Base-by-base conservation (phyloP, 2,888 invertebrate species). In the Rhodophaea formosa region DNA sequence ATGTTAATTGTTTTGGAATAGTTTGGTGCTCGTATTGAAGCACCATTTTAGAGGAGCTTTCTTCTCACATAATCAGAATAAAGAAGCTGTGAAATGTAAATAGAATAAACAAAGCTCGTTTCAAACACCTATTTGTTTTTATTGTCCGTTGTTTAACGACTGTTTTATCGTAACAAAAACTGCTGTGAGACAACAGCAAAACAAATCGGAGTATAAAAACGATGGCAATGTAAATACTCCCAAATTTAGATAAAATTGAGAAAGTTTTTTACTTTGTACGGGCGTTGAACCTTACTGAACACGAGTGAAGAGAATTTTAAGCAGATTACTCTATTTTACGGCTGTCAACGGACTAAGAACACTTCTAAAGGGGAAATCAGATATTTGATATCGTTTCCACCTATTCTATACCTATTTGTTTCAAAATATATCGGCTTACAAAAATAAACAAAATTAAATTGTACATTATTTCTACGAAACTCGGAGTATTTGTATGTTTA, bases 211-310 rank as follows among this genome's bases (percentile, higher is more conserved):
- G 23, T 2, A 30, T 44, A 54, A 54, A 54, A 35, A 54, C 15
- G 14, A 14, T 7, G 30, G 32, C 15, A 49, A 32, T 14, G 29
- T 42, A 58, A 53, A 53, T 16, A 44, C n/a, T 43, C 49, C 29
- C 39, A 10, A 7, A 12, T 15, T 57, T 54, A 44, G 46, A 53
- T 56, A n/a, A 56, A 45, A 52, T 30, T 29, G 23, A 53, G 2
- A n/a, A 53, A 54, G 49, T 45, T 45, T 51, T 35, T 44, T 17
- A 43, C 23, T 55, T 52, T 55, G 23, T n/a, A 23, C 49, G 23
- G 39, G 15, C 53, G 29, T 30, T 53, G 30, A 43, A 53, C 39
- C 49, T 58, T 29, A 35, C 46, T 46, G 17, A 29, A 29, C 23
- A 7, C 30, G 7, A 12, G 47, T n/a, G 3, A 14, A 14, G 30